Evolutionary conservation across 2,797 vertebrate species (phyloP).

Genomic region (Sorex maritimensis): DNA sequence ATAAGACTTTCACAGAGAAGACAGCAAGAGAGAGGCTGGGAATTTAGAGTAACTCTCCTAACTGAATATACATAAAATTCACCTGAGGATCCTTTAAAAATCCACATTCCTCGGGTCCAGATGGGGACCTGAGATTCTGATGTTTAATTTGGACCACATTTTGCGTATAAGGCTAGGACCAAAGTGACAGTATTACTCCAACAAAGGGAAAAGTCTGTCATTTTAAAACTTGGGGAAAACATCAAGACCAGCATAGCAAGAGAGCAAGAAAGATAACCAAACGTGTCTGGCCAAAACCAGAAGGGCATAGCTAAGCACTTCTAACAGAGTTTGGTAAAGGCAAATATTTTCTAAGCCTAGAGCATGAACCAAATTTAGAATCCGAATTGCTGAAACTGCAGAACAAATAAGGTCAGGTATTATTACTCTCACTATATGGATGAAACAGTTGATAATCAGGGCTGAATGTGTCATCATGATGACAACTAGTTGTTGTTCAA

Average conservation of each 20-base stretch:
- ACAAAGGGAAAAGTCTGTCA: neutral
- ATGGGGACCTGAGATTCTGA: neutral
- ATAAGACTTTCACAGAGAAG: neutral
- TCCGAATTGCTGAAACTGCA: neutral
- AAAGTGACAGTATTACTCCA: neutral
- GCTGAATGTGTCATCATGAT: too few species aligned
- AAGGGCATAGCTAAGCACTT: neutral
- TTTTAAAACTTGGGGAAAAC: slow-evolving; percentile 2
- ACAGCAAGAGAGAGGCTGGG: neutral
- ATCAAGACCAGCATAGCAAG: neutral
- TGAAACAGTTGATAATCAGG: too few species aligned
- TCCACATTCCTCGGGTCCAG: neutral
- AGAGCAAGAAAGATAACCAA: neutral
- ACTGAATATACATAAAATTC: neutral
- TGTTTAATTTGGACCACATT: neutral
- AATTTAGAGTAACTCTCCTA: neutral
- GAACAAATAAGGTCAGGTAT: neutral
- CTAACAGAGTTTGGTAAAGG: neutral
- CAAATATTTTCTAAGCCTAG: neutral
- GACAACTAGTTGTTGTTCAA: too few species aligned
- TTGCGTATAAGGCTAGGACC: neutral
- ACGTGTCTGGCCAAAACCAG: neutral
- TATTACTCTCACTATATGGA: too few species aligned
- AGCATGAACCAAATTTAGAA: neutral
- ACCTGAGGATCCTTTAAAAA: neutral